Evolutionary conservation across 2,113 vertebrate genomes (phyloP), one percentile per base, ranked within the genome.

Genomic region (Prunella himalayana): DNA sequence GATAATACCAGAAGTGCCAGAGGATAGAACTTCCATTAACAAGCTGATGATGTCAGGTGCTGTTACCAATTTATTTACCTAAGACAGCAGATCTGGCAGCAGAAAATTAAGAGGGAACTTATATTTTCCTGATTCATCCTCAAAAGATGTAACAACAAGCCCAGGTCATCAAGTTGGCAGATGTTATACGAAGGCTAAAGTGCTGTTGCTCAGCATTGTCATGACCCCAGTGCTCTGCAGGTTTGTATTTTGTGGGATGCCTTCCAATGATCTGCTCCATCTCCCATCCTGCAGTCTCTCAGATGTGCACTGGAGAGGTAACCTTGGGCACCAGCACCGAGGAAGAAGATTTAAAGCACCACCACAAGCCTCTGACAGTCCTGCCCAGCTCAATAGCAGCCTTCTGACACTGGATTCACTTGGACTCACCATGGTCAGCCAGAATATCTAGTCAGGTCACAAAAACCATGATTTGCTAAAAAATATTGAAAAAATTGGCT

Each of bases 21-120:
- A 92, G 54, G 87, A 93, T 51, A 94, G 77, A 91, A 79, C 19
- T 85, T 86, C 24, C 66, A 70, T 80, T 91, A 90, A 65, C 45
- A 88, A 92, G 33, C 21, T 84, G 66, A 86, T 85, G 13, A 88
- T 76, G 33, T 82, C 73, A 61, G n/a, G 50, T 72, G 42, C 8
- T 82, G 15, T 69, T 70, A 90, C 33, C 21, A 65, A 66, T 79
- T 82, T 77, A 51, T 91, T 85, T 95, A 16, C 57, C 72, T 66
- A 61, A 91, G 85, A 86, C 17, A 82, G 31, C 23, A 72, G 50
- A 45, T 50, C 73, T 87, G 16, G 69, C 73, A 87, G 44, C 21
- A 72, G 21, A 84, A 91, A 84, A 68, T 35, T 68, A 49, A 81
- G 65, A 83, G 8, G 7, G 18, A 92, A 71, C 39, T 76, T 75